Conservation (phyloP, 2,888 invertebrate genomes). For the Dasypogon diadema region DNA sequence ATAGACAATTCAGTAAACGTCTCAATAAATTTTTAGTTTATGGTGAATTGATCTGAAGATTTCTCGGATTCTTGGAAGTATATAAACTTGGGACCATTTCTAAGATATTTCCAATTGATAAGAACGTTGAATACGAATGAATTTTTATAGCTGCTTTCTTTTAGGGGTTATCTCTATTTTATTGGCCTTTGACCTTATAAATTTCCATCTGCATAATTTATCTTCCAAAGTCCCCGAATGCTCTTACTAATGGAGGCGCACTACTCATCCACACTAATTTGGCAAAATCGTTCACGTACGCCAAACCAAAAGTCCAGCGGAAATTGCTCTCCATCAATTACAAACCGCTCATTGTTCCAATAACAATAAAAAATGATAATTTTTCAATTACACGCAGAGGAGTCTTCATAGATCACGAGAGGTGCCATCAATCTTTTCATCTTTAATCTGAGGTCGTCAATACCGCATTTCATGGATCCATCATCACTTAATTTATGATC, state of each 20-base stretch:
- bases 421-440: constrained; percentile 47
- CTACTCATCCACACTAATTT: not conserved
- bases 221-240: no score
- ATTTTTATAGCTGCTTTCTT: no score
- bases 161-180: no score
- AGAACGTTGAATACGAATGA: no score
- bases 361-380: constrained; percentile 25
- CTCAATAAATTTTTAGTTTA: constrained; percentile 16
- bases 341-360: constrained; percentile 10
- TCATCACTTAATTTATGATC: constrained; percentile 49
- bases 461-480: constrained; percentile 45
- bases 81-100: not conserved
- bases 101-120: not conserved
- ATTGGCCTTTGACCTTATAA: no score
- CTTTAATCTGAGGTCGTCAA: constrained; percentile 44
- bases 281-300: not conserved
- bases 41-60: constrained; percentile 5
- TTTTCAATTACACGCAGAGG: constrained; percentile 39
- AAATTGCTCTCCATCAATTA: constrained; percentile 39
- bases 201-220: no score
- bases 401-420: constrained; percentile 45
- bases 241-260: no score
- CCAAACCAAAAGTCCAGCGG: constrained; percentile 1
- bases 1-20: constrained; percentile 18
- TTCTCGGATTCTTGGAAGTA: not conserved